Evolutionary conservation across 2,888 invertebrate genomes (phyloP), one percentile per base, ranked within the genome.

Genomic region (Neocrepidodera transversa): DNA sequence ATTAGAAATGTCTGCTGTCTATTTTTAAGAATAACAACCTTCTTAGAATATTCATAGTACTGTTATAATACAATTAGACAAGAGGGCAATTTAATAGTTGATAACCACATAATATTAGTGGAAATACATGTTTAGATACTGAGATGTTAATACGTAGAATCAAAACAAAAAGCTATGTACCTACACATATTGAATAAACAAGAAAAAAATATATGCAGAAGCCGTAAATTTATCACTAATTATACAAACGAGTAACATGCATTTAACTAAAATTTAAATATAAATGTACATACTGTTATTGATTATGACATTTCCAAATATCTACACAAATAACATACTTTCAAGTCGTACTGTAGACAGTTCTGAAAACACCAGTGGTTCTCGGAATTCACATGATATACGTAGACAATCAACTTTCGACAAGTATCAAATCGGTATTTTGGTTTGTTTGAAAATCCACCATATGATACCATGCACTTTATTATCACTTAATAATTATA

Each of bases 311-410:
- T 8, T 11, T 20, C 42, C 59, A 48, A 60, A 68, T 66, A 64
- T 55, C 65, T 66, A 70, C 64, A 60, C 70, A 71, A 72, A 74
- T 66, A 73, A 71, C 71, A 68, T 73, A 73, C 71, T 71, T 70
- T 54, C 54, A 69, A 63, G 66, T 69, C 67, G 72, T 70, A 68
- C 67, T 73, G 64, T 73, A 73, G 71, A 75, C 75, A 73, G 75
- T 77, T 75, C 74, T 72, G 70, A 71, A 74, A 72, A 76, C 71
- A 66, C 70, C 68, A 77, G 75, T 77, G 75, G 76, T 74, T 63
- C 60, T 60, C 28, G 75, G 78, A 78, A 78, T 71, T 74, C 68
- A 69, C 71, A 72, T 45, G 42, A 73, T 76, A 76, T 70, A 66
- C 65, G 64, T 64, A 61, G 51, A 61, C 60, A 56, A 59, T 52